Evolutionary conservation across 1,140 invertebrate genomes (phyloP).

Genomic region (Caenorhabditis briggsae): DNA sequence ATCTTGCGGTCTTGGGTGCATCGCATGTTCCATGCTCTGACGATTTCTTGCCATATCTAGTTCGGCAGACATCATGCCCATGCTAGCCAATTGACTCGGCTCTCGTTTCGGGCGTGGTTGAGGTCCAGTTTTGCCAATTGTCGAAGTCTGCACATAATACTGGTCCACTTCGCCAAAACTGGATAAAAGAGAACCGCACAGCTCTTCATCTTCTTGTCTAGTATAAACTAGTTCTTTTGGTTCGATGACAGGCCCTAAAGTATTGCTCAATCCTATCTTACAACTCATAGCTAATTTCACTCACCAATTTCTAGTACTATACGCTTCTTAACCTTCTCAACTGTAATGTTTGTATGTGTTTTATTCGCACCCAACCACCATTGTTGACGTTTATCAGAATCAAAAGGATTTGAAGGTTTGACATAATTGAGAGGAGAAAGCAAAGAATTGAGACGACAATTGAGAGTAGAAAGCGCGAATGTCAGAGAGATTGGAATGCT

Average conservation of each 20-base stretch:
- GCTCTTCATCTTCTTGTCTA: slow-evolving; percentile 11
- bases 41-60: neutral
- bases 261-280: neutral
- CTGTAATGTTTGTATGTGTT: neutral
- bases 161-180: slow-evolving; percentile 37
- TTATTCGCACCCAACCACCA: neutral
- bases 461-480: neutral
- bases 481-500: neutral
- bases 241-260: slow-evolving; percentile 10
- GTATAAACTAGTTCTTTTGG: slow-evolving; percentile 2
- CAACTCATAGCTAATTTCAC: neutral
- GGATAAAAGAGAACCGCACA: neutral
- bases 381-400: slow-evolving; percentile 25
- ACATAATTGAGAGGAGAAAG: slow-evolving; percentile 28
- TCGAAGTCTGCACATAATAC: slow-evolving; percentile 10
- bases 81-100: slow-evolving; percentile 23
- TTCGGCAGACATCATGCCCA: slow-evolving; percentile 30
- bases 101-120: slow-evolving; percentile 45
- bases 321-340: neutral
- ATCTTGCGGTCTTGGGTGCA: neutral
- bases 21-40: neutral
- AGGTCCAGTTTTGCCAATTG: slow-evolving; percentile 17
- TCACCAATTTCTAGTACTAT: slow-evolving; percentile 23
- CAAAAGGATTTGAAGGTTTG: slow-evolving; percentile 6
- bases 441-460: slow-evolving; percentile 11